Conservation (phyloP, 2,797 vertebrate species). For the Smutsia gigantea region DNA sequence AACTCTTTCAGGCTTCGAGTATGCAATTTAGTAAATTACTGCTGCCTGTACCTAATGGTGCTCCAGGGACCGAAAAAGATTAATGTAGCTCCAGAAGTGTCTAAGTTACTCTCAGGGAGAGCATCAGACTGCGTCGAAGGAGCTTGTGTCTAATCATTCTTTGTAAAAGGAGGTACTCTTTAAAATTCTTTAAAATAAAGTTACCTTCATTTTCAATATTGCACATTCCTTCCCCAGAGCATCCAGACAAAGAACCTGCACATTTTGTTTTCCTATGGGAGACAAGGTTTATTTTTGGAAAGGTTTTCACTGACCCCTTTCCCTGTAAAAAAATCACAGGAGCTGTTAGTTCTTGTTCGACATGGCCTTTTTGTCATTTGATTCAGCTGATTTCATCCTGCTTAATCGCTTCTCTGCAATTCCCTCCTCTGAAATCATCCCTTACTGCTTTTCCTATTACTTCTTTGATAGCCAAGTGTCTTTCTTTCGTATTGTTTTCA, state of each 20-base stretch:
- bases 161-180: constrained; percentile 74
- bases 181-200: constrained; percentile 55
- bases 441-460: constrained; percentile 51
- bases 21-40: constrained; percentile 82
- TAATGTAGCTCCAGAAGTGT: constrained; percentile 72
- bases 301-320: constrained; percentile 31
- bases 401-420: constrained; percentile 52
- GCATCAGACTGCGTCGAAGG: constrained; percentile 60
- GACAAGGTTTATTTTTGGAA: constrained; percentile 51
- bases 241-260: neutral
- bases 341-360: constrained; percentile 57
- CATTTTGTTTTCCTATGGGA: neutral
- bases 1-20: constrained; percentile 81
- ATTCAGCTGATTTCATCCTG: constrained; percentile 41
- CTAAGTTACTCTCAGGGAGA: constrained; percentile 67
- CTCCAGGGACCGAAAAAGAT: constrained; percentile 76
- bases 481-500: constrained; percentile 61
- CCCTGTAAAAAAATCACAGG: neutral
- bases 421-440: constrained; percentile 46
- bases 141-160: constrained; percentile 69
- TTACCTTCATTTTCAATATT: constrained; percentile 25
- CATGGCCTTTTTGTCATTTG: constrained; percentile 41
- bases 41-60: constrained; percentile 76
- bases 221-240: neutral
- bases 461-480: neutral